Base-by-base conservation (phyloP, 2,113 vertebrate species). In the Phocoena phocoena region DNA sequence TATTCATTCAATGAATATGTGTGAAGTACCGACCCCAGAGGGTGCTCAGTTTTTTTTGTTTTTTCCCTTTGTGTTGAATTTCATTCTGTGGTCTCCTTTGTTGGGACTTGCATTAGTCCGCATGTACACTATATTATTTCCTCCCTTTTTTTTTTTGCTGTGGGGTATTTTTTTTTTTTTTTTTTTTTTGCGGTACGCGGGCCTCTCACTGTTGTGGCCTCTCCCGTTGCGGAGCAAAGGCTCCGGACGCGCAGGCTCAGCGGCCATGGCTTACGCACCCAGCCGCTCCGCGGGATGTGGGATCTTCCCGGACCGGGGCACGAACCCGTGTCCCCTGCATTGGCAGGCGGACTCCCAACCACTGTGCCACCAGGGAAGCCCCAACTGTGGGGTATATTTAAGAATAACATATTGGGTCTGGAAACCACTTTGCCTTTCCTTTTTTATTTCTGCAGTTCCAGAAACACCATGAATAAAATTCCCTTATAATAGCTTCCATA, bases 391-490 rank as follows among this genome's bases (percentile, higher is more conserved):
- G n/a, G 17, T 71, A 25, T 36, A 74, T 71, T 74, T 79, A 95
- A 90, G 58, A 83, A 82, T 83, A 96, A 79, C 38, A n/a, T 12
- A 18, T 65, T 89, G n/a, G 74, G n/a, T 67, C 67, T 95, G 44
- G 53, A 93, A 91, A 77, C 73, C 53, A 73, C 85, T 62, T 53
- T 31, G 25, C 55, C 53, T 89, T 95, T 90, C 50, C n/a, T 60
- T 82, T 93, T 88, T 95, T 91, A 62, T 82, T 33, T 96, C 79
- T 86, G 17, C 50, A 83, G 31, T 80, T 96, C 38, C 63, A 65
- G 86, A 96, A 86, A 93, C 15, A 76, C 20, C 31, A 60, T 15
- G 77, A 71, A 67, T 85, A 81, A 88, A 91, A 95, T 93, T 70
- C 28, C 79, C n/a, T 67, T 58, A 7, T 36, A n/a, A 58, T 15